Evolutionary conservation across 1,140 invertebrate species (phyloP).

Genomic region (Eumaeus atala): DNA sequence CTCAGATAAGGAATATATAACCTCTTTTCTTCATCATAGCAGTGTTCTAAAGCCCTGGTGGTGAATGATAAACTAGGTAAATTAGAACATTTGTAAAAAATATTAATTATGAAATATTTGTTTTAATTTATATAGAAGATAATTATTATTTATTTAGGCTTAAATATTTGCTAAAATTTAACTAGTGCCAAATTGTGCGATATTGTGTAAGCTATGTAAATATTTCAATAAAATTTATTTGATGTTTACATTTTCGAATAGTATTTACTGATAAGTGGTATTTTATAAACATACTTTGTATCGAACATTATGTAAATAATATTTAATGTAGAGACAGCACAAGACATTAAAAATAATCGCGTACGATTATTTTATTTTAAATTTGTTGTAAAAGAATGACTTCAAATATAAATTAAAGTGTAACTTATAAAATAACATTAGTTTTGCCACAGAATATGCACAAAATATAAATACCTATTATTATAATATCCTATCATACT

Average conservation of each 20-base stretch:
- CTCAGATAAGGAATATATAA: too few species aligned
- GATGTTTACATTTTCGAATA: conserved; percentile 12
- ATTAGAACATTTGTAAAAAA: too few species aligned
- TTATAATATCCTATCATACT: not conserved
- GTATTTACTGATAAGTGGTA: not conserved
- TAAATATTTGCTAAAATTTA: conserved; percentile 19
- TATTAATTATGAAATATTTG: too few species aligned
- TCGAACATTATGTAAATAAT: conserved; percentile 5
- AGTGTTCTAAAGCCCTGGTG: not conserved
- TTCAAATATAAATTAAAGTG: too few species aligned
- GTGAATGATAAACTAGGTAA: not conserved
- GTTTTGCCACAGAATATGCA: too few species aligned
- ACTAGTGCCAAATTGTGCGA: conserved; percentile 19
- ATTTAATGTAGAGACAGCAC: conserved; percentile 1
- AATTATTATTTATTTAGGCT: not conserved
- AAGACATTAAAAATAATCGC: not conserved
- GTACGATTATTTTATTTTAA: not conserved
- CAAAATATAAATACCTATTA: not conserved
- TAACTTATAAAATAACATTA: not conserved
- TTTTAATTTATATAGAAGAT: too few species aligned
- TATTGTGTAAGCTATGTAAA: conserved; percentile 16
- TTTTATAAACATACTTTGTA: conserved; percentile 4
- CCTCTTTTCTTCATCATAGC: not conserved
- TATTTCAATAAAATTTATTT: conserved; percentile 13
- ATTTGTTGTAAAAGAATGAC: too few species aligned